A percentile compares a stretch with the other conserved stretches of the same genome.
phyloP scores from a whole-genome alignment of 2,797 vertebrate species.

The Anabas testudineus region DNA sequence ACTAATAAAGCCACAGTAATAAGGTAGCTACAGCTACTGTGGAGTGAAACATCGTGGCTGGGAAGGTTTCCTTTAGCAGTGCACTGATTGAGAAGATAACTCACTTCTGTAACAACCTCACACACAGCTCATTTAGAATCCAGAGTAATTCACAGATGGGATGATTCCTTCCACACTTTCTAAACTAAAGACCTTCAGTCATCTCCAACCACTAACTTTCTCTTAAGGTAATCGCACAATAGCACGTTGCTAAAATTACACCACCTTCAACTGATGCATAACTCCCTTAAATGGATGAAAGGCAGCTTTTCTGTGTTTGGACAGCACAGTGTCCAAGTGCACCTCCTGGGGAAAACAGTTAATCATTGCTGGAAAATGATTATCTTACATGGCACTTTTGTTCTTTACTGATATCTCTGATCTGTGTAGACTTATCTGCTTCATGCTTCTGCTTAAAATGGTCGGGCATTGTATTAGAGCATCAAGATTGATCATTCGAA shows the following conservation, averaged over 20 bases:
- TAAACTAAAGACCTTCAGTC: slow-evolving; percentile 4
- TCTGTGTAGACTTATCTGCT: neutral
- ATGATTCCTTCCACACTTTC: neutral
- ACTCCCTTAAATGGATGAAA: neutral
- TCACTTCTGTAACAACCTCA: no score
- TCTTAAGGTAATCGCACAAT: neutral
- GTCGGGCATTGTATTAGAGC: no score
- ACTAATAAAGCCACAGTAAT: neutral
- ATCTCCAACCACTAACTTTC: slow-evolving; percentile 21
- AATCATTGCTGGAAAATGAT: neutral
- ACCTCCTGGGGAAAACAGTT: neutral
- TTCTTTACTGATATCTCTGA: neutral
- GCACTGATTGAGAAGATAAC: neutral
- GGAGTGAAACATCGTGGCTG: no score
- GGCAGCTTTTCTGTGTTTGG: slow-evolving; percentile 4
- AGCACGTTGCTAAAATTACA: neutral
- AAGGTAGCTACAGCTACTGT: no score
- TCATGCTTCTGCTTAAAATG: no score
- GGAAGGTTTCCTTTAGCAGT: neutral
- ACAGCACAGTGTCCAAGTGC: neutral
- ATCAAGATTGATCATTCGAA: no score
- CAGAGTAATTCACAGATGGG: neutral
- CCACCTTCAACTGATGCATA: neutral
- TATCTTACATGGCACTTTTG: neutral
- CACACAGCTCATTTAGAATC: neutral